These are phyloP conservation scores for Dermochelys coriacea DNA, from an alignment of 2,797 vertebrate genomes.

Conservation along the genomic window DNA sequence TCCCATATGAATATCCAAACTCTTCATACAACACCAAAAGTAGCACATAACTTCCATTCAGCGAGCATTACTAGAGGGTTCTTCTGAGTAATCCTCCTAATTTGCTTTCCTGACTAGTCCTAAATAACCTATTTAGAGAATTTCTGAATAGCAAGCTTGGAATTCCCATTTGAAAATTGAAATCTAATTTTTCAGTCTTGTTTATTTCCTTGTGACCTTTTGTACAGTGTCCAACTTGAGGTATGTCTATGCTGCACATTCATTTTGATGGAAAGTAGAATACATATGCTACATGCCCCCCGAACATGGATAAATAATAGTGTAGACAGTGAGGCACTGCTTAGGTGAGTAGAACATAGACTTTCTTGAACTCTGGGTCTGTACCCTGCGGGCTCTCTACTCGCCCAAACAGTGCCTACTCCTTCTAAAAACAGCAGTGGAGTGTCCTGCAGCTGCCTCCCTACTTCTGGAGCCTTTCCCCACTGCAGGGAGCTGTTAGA, in stretches of 20 bases:
- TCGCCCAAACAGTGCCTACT: neutral
- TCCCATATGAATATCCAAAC: slow-evolving; percentile 2
- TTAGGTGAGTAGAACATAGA: neutral
- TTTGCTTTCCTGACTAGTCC: slow-evolving; percentile 30
- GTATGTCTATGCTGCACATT: neutral
- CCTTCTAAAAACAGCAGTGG: neutral
- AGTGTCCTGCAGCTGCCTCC: neutral
- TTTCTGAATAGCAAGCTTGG: neutral
- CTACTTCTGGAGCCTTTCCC: neutral
- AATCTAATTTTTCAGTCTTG: neutral
- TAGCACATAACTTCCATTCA: neutral
- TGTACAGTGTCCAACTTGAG: neutral
- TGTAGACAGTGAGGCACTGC: neutral
- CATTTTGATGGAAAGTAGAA: neutral
- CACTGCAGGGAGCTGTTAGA: neutral
- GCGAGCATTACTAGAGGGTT: neutral
- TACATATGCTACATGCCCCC: neutral
- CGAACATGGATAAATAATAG: neutral
- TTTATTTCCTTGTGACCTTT: neutral
- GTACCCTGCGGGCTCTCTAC: neutral
- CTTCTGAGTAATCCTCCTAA: slow-evolving; percentile 15
- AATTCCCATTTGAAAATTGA: neutral
- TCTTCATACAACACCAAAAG: neutral
- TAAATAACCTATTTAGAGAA: slow-evolving; percentile 13
- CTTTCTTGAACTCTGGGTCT: neutral